Conservation (phyloP, 2,113 vertebrate species). For the Brienomyrus brachyistius region DNA sequence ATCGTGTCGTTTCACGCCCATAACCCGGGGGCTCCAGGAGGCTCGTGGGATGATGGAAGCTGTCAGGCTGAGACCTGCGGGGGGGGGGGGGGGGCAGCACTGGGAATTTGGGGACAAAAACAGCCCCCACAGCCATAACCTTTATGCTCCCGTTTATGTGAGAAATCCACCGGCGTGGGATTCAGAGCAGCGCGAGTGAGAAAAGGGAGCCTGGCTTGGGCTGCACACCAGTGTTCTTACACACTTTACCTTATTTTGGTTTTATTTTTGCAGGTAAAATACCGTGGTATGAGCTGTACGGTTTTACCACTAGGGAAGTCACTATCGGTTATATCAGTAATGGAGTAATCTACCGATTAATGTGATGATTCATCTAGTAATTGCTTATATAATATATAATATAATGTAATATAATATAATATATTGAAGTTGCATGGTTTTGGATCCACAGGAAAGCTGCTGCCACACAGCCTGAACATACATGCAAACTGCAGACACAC, state of each 20-base stretch:
- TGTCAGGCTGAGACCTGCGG: neutral
- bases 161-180: neutral
- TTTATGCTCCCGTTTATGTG: neutral
- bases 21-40: neutral
- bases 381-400: neutral
- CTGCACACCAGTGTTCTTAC: no score
- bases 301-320: neutral
- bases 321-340: neutral
- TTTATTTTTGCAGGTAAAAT: neutral
- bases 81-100: neutral
- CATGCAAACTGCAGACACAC: no score
- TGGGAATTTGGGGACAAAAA: neutral
- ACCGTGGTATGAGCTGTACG: neutral
- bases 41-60: slow-evolving; percentile 6
- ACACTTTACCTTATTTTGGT: neutral
- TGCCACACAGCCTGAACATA: no score
- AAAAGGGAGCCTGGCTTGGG: neutral
- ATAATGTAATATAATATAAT: no score
- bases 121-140: neutral
- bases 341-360: neutral
- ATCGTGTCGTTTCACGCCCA: slow-evolving; percentile 23
- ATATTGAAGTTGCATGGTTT: no score
- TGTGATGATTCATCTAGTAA: neutral
- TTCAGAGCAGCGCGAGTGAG: neutral
- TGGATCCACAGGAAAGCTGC: no score